Conservation (phyloP, 2,113 vertebrate genomes). For the Conger conger region DNA sequence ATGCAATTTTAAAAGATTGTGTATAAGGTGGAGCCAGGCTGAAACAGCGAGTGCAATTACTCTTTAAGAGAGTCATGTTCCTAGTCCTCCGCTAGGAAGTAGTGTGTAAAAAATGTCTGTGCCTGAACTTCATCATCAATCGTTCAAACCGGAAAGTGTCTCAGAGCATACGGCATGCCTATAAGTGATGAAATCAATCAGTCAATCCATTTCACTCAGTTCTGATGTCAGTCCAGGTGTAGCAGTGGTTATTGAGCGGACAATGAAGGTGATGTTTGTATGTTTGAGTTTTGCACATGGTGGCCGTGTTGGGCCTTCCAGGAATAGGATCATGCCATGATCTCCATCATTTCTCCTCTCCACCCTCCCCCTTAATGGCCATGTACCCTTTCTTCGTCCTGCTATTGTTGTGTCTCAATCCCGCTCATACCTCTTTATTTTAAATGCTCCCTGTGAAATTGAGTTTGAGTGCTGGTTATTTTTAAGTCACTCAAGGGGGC, state of each 20-base stretch:
- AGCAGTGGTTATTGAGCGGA: not conserved
- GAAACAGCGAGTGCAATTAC: too few species aligned
- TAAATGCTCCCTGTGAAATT: conserved; percentile 30
- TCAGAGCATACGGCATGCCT: not conserved
- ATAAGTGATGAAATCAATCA: too few species aligned
- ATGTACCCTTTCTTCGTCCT: conserved; percentile 1
- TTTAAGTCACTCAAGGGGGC: conserved; percentile 26
- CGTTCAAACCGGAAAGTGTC: not conserved
- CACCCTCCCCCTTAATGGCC: not conserved
- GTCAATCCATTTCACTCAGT: not conserved
- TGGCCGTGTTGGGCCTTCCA: not conserved
- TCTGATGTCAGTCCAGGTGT: not conserved
- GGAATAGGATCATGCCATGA: too few species aligned
- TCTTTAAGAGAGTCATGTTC: not conserved
- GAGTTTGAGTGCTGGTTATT: conserved; percentile 20
- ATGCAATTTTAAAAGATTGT: too few species aligned
- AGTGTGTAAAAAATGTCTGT: not conserved
- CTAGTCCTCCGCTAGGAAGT: not conserved
- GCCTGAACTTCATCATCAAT: not conserved
- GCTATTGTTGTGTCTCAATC: conserved; percentile 20
- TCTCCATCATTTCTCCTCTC: not conserved
- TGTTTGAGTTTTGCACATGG: not conserved
- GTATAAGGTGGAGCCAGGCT: too few species aligned
- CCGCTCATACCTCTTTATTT: not conserved
- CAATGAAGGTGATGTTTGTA: not conserved